Conservation (phyloP, 92 coral and sea anemone species). For the Parazoanthus darwini region DNA sequence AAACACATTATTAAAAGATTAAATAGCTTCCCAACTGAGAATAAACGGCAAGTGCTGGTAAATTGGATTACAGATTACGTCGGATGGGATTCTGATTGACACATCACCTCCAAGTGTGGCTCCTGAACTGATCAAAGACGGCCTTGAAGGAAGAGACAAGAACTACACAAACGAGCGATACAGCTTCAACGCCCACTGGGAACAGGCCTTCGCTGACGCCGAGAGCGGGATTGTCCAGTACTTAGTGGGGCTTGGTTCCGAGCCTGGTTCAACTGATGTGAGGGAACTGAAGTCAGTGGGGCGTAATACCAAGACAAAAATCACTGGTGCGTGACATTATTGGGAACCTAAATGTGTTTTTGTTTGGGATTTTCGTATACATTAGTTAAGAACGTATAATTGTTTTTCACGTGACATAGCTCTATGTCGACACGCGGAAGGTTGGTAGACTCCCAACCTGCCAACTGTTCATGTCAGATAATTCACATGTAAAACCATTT, state of each 20-base stretch:
- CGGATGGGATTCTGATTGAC: slow-evolving; percentile 93
- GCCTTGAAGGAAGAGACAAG: slow-evolving; percentile 69
- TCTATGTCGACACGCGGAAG: no score
- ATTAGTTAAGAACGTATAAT: no score
- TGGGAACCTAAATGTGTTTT: no score
- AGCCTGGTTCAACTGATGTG: slow-evolving; percentile 68
- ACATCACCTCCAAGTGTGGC: slow-evolving; percentile 84
- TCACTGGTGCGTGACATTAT: slow-evolving; percentile 2
- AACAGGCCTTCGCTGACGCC: slow-evolving; percentile 90
- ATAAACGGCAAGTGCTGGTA: no score
- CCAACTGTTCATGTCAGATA: no score
- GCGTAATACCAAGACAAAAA: slow-evolving; percentile 51
- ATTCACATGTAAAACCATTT: no score
- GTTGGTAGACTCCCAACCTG: no score
- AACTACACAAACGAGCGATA: slow-evolving; percentile 78
- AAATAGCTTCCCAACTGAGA: no score
- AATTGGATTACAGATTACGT: slow-evolving; percentile 39
- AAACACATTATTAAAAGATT: no score
- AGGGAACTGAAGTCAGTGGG: slow-evolving; percentile 65
- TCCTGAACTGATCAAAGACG: slow-evolving; percentile 80
- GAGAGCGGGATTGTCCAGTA: slow-evolving; percentile 91
- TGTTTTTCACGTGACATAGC: no score
- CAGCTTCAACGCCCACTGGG: slow-evolving; percentile 88
- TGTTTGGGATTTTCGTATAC: no score
- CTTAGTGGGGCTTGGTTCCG: slow-evolving; percentile 85